Evolutionary conservation across 2,888 invertebrate genomes (phyloP).

Genomic region (Asteroscopus sphinx): DNA sequence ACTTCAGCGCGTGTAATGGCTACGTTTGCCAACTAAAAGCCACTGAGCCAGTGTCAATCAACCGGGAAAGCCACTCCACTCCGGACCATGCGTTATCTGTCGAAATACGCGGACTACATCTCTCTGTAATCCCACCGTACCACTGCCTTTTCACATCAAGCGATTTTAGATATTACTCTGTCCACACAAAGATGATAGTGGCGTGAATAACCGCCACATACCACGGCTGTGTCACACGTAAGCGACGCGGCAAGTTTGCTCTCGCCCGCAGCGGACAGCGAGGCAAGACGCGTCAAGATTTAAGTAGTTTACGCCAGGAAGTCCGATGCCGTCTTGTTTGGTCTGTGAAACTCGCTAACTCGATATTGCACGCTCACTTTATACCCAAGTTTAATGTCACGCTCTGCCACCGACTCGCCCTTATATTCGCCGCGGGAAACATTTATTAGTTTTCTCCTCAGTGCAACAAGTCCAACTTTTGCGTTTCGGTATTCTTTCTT

Average conservation of each 20-base stretch:
- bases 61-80: constrained; percentile 68
- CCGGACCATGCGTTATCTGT: constrained; percentile 59
- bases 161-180: constrained; percentile 54
- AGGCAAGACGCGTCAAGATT: constrained; percentile 79
- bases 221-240: constrained; percentile 46
- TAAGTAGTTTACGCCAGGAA: constrained; percentile 86
- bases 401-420: constrained; percentile 67
- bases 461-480: constrained; percentile 81
- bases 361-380: constrained; percentile 87
- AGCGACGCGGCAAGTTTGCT: constrained; percentile 62
- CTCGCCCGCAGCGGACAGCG: constrained; percentile 64
- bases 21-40: constrained; percentile 65
- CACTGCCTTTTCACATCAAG: constrained; percentile 24
- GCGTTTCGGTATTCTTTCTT: constrained; percentile 67
- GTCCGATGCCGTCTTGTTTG: constrained; percentile 78
- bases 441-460: constrained; percentile 78
- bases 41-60: constrained; percentile 74
- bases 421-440: constrained; percentile 75
- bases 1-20: constrained; percentile 55
- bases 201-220: constrained; percentile 39
- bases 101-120: constrained; percentile 57
- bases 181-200: constrained; percentile 57
- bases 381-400: constrained; percentile 82
- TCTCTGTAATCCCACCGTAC: constrained; percentile 61
- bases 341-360: constrained; percentile 82